Base-by-base conservation (phyloP, 2,797 vertebrate species). In the Moxostoma hubbsi region DNA sequence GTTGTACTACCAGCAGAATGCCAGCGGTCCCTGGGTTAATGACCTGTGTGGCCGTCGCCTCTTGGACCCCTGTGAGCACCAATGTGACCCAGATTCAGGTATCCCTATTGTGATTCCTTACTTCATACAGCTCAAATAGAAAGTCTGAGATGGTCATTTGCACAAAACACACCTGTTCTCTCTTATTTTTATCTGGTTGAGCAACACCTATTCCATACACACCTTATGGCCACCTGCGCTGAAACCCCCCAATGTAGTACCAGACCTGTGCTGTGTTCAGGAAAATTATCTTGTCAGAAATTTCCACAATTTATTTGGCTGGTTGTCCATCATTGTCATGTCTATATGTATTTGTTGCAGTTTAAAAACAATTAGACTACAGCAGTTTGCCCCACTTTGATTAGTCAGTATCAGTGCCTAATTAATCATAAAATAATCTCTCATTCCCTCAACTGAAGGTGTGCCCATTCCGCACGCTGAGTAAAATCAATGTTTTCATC, bases 1-100 rank as follows among this genome's bases (percentile, higher is more conserved):
- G 75, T 88, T 99, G 75, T 99, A 96, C 91, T 96, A 97, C 86
- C 98, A 99, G 86, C 97, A 98, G 94, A 99, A 99, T 69, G 96
- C 97, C 91, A 99, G 98, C 0, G 98, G 98, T 54, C 96, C 97
- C 18, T 99, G 98, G 97, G 90, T 96, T 80, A 93, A 93, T 71
- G 98, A 99, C 86, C 94, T 99, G 85, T 99, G 98, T 0, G 96
- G 97, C 61, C 95, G 96, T 1, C 95, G 98, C 74, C 95, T 99
- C 69, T 92, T 98, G 1, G 97, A 99, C 89, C 97, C 97, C 24
- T 99, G 98, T 2, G 98, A 99, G 89, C 98, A 99, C 76, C 97
- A 99, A 87, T 99, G 98, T 13, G 97, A 99, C 83, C 94, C 94
- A 0, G 98, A 99, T 85, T 96, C 97, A 59, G 98, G 98, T 99